Evolutionary conservation across 2,797 vertebrate species (phyloP).

Genomic region (Xiphorhynchus erythropygius): DNA sequence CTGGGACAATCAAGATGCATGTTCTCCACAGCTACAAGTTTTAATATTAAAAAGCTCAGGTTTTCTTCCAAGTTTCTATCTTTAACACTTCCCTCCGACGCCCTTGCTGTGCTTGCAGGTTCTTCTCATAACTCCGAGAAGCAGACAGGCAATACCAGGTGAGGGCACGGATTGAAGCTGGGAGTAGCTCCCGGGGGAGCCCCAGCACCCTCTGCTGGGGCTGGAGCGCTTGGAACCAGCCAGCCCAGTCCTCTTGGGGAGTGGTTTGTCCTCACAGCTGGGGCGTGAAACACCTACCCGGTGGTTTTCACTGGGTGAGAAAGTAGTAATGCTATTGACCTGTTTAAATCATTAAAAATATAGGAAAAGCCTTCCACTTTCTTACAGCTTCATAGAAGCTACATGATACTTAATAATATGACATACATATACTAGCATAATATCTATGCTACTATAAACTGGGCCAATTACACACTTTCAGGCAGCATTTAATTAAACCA

Average conservation of each 20-base stretch:
- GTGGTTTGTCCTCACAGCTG: not conserved
- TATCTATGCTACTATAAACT: not conserved
- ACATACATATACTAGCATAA: not conserved
- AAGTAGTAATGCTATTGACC: not conserved
- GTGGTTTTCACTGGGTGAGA: not conserved
- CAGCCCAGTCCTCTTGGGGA: rapidly evolving
- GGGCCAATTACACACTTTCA: not conserved
- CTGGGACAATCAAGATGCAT: not conserved
- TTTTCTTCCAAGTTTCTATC: not conserved
- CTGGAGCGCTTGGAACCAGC: not conserved
- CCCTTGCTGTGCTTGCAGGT: not conserved
- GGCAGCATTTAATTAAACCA: not conserved
- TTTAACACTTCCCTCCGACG: not conserved
- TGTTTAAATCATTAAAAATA: not conserved
- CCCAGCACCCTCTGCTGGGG: not conserved
- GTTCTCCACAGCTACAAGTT: not conserved
- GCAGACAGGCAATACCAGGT: not conserved
- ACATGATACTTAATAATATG: not conserved
- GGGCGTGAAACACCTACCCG: rapidly evolving
- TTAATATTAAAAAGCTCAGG: not conserved
- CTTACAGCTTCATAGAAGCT: not conserved
- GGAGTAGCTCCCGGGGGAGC: not conserved
- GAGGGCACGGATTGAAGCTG: rapidly evolving
- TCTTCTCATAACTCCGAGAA: not conserved
- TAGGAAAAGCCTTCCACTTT: not conserved